Percentiles rank a stretch among this genome's conserved stretches.
These are phyloP conservation scores for Agrochola macilenta DNA, from an alignment of 2,888 invertebrate genomes.

Conservation along the genomic window DNA sequence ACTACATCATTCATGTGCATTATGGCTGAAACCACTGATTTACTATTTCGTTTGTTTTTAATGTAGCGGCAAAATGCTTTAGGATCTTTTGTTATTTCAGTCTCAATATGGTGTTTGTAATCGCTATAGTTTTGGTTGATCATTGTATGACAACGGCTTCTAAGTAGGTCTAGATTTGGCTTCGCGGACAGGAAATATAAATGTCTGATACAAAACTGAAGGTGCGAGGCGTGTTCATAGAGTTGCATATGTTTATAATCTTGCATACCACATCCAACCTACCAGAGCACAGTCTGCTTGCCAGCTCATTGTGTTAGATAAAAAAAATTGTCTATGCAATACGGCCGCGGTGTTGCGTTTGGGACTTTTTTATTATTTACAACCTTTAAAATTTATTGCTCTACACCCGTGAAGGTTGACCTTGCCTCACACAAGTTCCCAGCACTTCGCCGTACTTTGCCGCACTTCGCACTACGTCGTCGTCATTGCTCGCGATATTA, in stretches of 20 bases:
- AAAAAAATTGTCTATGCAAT: slow-evolving; percentile 62
- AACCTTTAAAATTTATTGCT: slow-evolving; percentile 31
- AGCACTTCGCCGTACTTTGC: slow-evolving; percentile 7
- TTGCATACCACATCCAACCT: slow-evolving; percentile 44
- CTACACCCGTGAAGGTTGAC: slow-evolving; percentile 53
- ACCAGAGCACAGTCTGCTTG: slow-evolving; percentile 29
- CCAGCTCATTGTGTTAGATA: slow-evolving; percentile 29
- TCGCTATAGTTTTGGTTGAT: too few relatives aligned
- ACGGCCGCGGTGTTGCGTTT: slow-evolving; percentile 62
- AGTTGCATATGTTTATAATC: too few relatives aligned
- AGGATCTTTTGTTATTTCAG: too few relatives aligned
- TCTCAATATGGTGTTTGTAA: too few relatives aligned
- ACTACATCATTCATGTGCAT: too few relatives aligned
- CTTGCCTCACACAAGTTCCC: slow-evolving; percentile 48
- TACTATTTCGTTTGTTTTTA: too few relatives aligned
- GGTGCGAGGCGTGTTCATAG: too few relatives aligned
- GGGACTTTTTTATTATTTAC: slow-evolving; percentile 43
- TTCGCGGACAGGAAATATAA: not conserved
- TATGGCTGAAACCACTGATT: too few relatives aligned
- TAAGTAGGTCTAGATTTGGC: too few relatives aligned
- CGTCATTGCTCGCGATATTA: slow-evolving; percentile 23
- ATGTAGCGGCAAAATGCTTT: too few relatives aligned
- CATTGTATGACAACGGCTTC: too few relatives aligned
- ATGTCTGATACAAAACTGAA: not conserved
- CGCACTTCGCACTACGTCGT: slow-evolving; percentile 12